Conservation (phyloP, 1,140 invertebrate species). For the Calliphora vicina region DNA sequence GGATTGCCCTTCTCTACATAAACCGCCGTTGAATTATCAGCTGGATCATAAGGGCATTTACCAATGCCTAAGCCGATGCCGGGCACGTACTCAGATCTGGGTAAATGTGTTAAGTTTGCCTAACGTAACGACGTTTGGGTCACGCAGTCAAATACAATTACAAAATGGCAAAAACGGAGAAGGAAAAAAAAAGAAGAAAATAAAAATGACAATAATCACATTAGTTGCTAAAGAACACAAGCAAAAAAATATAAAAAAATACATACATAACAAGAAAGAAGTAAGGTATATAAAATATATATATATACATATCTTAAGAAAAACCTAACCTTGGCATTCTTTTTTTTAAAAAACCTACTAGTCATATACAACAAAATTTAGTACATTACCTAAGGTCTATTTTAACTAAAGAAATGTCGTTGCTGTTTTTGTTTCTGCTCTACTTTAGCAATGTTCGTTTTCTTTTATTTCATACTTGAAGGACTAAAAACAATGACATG, state of each 20-base stretch:
- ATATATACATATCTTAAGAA: constrained; percentile 5
- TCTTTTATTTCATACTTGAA: neutral
- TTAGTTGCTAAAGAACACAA: constrained; percentile 18
- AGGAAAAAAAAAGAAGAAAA: constrained; percentile 20
- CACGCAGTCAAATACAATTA: constrained; percentile 38
- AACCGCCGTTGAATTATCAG: constrained; percentile 87
- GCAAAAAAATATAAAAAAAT: neutral
- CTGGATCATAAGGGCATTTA: constrained; percentile 88
- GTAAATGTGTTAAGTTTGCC: constrained; percentile 77
- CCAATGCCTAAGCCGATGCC: constrained; percentile 84
- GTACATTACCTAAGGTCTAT: neutral
- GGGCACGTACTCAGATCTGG: constrained; percentile 78
- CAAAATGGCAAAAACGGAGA: constrained; percentile 18
- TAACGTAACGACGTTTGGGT: constrained; percentile 52
- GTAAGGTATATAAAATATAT: too few species aligned
- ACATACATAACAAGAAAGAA: too few species aligned
- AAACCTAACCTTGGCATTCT: constrained; percentile 29
- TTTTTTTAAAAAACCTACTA: neutral
- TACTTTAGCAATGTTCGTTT: neutral
- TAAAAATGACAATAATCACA: constrained; percentile 29
- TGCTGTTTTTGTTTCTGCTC: neutral
- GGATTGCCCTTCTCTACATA: constrained; percentile 89
- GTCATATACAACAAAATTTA: neutral
- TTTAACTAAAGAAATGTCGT: neutral
- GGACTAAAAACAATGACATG: constrained; percentile 8